These are phyloP conservation scores for Pantherophis alleghaniensis DNA, from an alignment of 2,797 vertebrate species.

Conservation along the genomic window DNA sequence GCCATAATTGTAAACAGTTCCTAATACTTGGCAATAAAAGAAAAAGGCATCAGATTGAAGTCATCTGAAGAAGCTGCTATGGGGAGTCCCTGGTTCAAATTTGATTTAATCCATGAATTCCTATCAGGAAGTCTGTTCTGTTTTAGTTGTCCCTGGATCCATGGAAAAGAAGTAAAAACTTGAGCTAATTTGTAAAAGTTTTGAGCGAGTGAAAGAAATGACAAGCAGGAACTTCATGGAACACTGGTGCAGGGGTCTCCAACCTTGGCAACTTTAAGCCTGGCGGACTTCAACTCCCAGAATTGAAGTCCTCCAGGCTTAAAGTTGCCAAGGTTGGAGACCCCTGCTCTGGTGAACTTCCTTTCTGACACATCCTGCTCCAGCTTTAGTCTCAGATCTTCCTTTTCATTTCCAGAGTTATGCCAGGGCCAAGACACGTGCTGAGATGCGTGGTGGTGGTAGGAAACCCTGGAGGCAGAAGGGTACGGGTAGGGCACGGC, in stretches of 20 bases:
- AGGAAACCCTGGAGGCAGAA: constrained; percentile 87
- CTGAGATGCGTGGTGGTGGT: constrained; percentile 86
- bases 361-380: not conserved
- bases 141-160: not conserved
- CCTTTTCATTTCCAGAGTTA: constrained; percentile 73
- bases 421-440: constrained; percentile 81
- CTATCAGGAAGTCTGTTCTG: not conserved
- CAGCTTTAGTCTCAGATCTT: not conserved
- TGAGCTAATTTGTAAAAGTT: too few species aligned
- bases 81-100: not conserved
- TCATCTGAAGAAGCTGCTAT: not conserved
- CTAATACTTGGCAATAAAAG: not conserved
- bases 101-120: not conserved
- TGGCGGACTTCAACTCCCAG: too few species aligned
- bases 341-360: not conserved
- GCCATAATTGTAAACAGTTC: not conserved
- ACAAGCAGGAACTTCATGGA: not conserved
- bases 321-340: too few species aligned
- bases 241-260: too few species aligned
- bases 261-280: too few species aligned
- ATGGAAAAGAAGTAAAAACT: not conserved
- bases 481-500: constrained; percentile 80
- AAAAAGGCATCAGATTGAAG: not conserved
- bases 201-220: not conserved
- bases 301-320: too few species aligned